Conservation (phyloP, 1,140 invertebrate species). For the Amphibalanus amphitrite region DNA sequence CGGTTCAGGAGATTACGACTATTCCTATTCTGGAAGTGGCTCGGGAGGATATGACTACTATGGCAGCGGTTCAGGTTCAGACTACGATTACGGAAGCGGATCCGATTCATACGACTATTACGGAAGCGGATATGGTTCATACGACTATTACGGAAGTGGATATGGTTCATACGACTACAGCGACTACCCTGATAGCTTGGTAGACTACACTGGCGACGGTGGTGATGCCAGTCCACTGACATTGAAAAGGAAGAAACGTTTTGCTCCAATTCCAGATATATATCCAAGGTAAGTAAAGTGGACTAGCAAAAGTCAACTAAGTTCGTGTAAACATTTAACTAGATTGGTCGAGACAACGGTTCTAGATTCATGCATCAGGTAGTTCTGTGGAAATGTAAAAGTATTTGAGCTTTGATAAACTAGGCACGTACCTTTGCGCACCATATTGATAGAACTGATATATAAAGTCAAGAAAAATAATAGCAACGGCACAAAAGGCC, state of each 20-base stretch:
- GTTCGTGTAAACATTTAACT: too few relatives aligned
- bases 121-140: neutral
- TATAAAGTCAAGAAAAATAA: too few relatives aligned
- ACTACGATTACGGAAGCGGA: neutral
- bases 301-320: too few relatives aligned
- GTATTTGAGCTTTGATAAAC: too few relatives aligned
- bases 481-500: too few relatives aligned
- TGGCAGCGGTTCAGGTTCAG: neutral
- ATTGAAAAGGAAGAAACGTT: neutral
- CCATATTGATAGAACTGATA: too few relatives aligned
- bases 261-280: neutral
- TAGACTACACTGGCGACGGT: neutral
- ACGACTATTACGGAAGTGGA: neutral
- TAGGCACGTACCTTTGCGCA: too few relatives aligned
- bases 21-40: neutral
- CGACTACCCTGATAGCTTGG: neutral
- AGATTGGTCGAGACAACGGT: too few relatives aligned
- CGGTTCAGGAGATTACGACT: neutral
- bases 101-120: neutral
- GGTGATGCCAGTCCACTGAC: too few relatives aligned
- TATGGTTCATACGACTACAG: neutral
- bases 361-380: too few relatives aligned
- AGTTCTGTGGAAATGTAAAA: too few relatives aligned
- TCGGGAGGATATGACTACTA: neutral
- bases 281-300: neutral